Evolutionary conservation across 64 coral and sea anemone genomes (phyloP).

Genomic region (Stichodactyla helianthus): DNA sequence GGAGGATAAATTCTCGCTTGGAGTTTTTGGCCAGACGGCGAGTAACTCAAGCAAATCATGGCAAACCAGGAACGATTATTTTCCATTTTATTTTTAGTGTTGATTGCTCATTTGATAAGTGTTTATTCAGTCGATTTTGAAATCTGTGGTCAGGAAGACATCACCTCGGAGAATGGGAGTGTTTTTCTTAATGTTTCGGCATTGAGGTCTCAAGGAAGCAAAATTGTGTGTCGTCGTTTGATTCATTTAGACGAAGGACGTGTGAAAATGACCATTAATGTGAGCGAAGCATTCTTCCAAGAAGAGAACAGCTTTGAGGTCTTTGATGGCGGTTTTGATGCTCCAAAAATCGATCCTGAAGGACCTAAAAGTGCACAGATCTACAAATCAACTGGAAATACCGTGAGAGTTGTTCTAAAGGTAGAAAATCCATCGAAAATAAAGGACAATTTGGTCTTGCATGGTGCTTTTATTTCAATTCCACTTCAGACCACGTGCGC

Average conservation of each 20-base stretch:
- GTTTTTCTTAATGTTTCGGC: not conserved
- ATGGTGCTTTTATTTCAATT: not conserved
- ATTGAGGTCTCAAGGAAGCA: not conserved
- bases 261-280: not conserved
- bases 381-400: constrained; percentile 15
- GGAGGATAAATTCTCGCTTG: not conserved
- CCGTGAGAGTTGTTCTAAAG: not conserved
- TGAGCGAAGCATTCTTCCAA: not conserved
- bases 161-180: not conserved
- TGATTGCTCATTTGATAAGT: not conserved
- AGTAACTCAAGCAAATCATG: not conserved
- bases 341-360: not conserved
- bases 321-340: not conserved
- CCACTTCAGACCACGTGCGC: not conserved
- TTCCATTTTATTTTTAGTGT: not conserved
- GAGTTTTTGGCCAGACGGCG: not conserved
- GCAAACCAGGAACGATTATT: not conserved
- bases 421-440: not conserved
- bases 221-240: not conserved
- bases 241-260: not conserved
- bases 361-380: not conserved
- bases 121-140: not conserved
- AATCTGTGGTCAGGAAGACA: not conserved
- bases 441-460: no score
- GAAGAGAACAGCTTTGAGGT: not conserved